phyloP scores from a whole-genome alignment of 2,888 invertebrate species.

The Trimorus sp. region DNA sequence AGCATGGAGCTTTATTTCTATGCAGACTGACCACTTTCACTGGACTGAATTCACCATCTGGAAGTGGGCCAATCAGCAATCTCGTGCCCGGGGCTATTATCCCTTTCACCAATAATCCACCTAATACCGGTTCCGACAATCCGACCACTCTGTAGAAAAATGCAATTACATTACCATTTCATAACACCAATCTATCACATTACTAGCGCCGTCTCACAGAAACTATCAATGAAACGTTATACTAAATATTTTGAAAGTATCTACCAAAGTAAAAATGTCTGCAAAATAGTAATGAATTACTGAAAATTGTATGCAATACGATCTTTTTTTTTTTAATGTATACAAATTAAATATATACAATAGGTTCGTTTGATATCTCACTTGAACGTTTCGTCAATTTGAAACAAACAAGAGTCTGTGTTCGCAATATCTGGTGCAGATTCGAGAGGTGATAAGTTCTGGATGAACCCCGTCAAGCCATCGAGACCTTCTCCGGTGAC shows the following conservation, averaged over 20 bases:
- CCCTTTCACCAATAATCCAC: slow-evolving; percentile 92
- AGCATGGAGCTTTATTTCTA: slow-evolving; percentile 95
- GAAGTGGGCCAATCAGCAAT: slow-evolving; percentile 89
- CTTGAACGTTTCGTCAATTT: slow-evolving; percentile 95
- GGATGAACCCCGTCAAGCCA: slow-evolving; percentile 92
- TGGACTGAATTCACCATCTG: slow-evolving; percentile 89
- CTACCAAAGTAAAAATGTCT: too few relatives aligned
- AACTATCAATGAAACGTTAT: too few relatives aligned
- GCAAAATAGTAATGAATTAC: too few relatives aligned
- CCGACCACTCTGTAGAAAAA: slow-evolving; percentile 86
- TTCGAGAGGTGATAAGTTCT: slow-evolving; percentile 86
- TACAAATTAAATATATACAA: too few relatives aligned
- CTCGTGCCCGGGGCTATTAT: slow-evolving; percentile 92
- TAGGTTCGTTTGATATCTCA: too few relatives aligned
- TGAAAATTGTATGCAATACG: too few relatives aligned
- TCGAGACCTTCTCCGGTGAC: slow-evolving; percentile 93
- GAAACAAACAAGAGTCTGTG: slow-evolving; percentile 85
- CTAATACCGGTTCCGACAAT: slow-evolving; percentile 89
- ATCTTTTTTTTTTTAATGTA: too few relatives aligned
- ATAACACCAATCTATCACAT: too few relatives aligned
- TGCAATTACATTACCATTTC: neutral
- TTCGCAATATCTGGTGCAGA: slow-evolving; percentile 73
- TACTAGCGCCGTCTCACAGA: too few relatives aligned
- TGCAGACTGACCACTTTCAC: slow-evolving; percentile 93
- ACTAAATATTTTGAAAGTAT: too few relatives aligned